phyloP scores from a whole-genome alignment of 1,140 invertebrate species.

The Sitobion miscanthi region DNA sequence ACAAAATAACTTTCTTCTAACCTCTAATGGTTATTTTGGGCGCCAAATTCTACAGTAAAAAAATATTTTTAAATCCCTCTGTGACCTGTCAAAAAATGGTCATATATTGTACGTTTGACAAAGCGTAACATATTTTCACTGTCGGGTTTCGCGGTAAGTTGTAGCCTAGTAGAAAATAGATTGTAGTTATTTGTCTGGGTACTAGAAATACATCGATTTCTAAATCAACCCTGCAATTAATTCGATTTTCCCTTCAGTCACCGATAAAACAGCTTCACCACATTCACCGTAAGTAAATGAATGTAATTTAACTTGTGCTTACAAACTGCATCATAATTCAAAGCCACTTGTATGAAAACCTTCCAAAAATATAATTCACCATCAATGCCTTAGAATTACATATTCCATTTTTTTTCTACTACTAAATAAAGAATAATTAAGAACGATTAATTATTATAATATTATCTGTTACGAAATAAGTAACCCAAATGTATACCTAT shows the following conservation, averaged over 20 bases:
- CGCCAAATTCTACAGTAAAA: not conserved
- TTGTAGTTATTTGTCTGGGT: not conserved
- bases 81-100: not conserved
- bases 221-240: not conserved
- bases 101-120: conserved; percentile 16
- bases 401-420: not conserved
- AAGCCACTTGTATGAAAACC: not conserved
- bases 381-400: not conserved
- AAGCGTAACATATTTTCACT: not conserved
- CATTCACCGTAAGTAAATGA: not conserved
- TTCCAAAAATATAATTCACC: not conserved
- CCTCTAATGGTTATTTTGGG: not conserved
- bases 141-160: too few species aligned
- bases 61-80: not conserved
- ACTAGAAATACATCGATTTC: not conserved
- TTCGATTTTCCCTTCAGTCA: not conserved
- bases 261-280: not conserved
- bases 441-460: not conserved
- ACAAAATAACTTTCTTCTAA: not conserved
- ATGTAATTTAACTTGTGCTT: not conserved
- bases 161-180: not conserved
- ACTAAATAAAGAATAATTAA: not conserved
- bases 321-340: not conserved
- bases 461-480: not conserved
- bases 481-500: not conserved